Evolutionary conservation across 2,888 invertebrate species (phyloP), one percentile per base, ranked within the genome.

Genomic region (Sussaba pulchella): DNA sequence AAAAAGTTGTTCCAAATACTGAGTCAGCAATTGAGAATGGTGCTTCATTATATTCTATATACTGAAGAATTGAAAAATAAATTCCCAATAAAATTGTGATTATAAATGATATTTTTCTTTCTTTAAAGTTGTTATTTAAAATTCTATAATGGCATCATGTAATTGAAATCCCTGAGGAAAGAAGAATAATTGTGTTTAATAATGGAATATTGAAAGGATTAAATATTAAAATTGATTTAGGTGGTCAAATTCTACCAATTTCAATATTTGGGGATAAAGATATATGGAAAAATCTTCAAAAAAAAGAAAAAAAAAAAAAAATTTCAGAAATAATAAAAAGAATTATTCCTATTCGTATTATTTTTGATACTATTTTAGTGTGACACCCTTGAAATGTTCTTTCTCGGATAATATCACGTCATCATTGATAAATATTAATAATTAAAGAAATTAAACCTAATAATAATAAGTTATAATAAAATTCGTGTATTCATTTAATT

Each of bases 151-250:
- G 95, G 0, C 94, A 92, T 92, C 94, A 95, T 5, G 96, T 96
- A 36, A 96, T 93, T 3, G 95, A 94, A 71, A 96, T 92, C 73
- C 96, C 96, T 83, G 96, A 96, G 0, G 95, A 93, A 92, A 96
- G 92, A 92, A 96, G 92, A 92, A 96, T 95, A 91, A 95, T 93
- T 9, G 96, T 96, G 93, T 96, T 96, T 91, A 96, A 89, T 86
- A 96, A 77, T 0, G 96, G 96, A 86, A 96, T 94, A 93, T 95
- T 94, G 81, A 95, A 94, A 0, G 96, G 95, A 36, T 96, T 95
- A 92, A 96, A 94, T 0, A 94, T 89, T 0, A 81, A 86, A 93
- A 96, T 94, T 83, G 94, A 94, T 85, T 91, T 88, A 0, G 96
- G 96, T 0, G 96, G 96, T 94, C 96, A 96, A 17, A 91, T 92